These are phyloP conservation scores for Lamproptera curius DNA, from an alignment of 2,888 invertebrate species.

Conservation along the genomic window DNA sequence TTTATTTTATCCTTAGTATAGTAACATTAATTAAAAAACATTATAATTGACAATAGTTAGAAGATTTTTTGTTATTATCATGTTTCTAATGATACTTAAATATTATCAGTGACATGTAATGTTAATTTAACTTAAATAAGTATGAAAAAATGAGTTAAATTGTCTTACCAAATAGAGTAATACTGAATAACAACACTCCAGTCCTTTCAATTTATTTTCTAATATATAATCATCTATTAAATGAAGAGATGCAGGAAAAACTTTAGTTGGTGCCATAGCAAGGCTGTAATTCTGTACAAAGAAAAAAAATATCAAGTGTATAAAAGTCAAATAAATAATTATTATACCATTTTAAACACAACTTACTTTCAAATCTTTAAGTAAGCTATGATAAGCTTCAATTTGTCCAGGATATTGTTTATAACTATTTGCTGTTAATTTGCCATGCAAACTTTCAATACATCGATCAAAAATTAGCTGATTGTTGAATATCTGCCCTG, in stretches of 20 bases:
- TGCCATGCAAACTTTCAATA: constrained; percentile 48
- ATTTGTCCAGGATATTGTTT: constrained; percentile 57
- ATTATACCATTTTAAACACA: too few relatives aligned
- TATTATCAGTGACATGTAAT: too few relatives aligned
- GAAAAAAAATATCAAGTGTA: neutral
- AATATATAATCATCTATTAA: constrained; percentile 55
- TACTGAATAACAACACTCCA: constrained; percentile 45
- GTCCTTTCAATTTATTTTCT: constrained; percentile 52
- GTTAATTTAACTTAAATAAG: too few relatives aligned
- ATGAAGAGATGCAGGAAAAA: constrained; percentile 50
- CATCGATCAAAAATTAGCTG: constrained; percentile 55
- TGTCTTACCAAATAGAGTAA: constrained; percentile 53
- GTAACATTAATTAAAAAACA: too few relatives aligned
- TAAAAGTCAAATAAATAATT: too few relatives aligned
- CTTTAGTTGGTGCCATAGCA: constrained; percentile 39
- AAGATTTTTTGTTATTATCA: too few relatives aligned
- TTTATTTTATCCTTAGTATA: too few relatives aligned
- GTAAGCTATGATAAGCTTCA: constrained; percentile 49
- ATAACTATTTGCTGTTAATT: constrained; percentile 46
- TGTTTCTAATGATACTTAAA: too few relatives aligned
- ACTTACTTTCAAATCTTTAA: constrained; percentile 45
- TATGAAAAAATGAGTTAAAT: too few relatives aligned
- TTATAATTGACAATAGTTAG: too few relatives aligned
- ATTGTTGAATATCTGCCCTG: constrained; percentile 34
- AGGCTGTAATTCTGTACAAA: constrained; percentile 50